These are phyloP conservation scores for Gallirallus australis DNA, from an alignment of 2,797 vertebrate species.

Conservation along the genomic window DNA sequence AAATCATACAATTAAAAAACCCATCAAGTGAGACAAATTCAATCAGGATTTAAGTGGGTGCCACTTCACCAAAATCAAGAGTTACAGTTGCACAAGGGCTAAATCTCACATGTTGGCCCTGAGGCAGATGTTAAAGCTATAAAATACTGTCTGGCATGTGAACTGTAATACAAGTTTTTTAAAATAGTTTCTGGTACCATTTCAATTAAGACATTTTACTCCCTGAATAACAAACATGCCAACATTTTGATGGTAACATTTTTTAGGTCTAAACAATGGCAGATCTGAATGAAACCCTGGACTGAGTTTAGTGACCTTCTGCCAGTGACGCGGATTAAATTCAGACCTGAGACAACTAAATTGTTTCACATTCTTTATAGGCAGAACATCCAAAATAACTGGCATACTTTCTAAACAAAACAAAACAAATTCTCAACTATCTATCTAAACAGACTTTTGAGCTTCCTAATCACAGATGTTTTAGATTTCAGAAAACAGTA, in stretches of 20 bases:
- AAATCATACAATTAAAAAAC: constrained; percentile 60
- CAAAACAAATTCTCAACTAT: constrained; percentile 35
- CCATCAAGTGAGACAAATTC: constrained; percentile 40
- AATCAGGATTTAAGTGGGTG: constrained; percentile 43
- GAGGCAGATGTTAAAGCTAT: constrained; percentile 61
- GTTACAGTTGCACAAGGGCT: constrained; percentile 19
- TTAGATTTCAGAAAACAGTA: constrained; percentile 38
- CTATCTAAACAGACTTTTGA: constrained; percentile 34
- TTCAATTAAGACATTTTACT: constrained; percentile 68
- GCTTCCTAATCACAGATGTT: constrained; percentile 36
- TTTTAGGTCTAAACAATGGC: constrained; percentile 50
- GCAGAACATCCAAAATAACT: constrained; percentile 65
- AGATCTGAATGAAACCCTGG: constrained; percentile 35
- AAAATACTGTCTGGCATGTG: constrained; percentile 56
- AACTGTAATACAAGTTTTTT: constrained; percentile 36
- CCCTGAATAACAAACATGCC: constrained; percentile 59
- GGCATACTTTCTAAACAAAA: constrained; percentile 56
- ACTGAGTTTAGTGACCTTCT: constrained; percentile 27
- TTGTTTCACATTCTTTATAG: constrained; percentile 61
- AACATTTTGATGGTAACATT: constrained; percentile 56
- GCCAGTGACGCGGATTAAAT: constrained; percentile 35
- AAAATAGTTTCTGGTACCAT: constrained; percentile 62
- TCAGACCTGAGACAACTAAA: constrained; percentile 46
- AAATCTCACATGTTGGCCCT: constrained; percentile 23
- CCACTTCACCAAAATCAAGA: constrained; percentile 38